Evolutionary conservation across 2,888 invertebrate species (phyloP), one percentile per base, ranked within the genome.

Genomic region (Sisyra nigra): DNA sequence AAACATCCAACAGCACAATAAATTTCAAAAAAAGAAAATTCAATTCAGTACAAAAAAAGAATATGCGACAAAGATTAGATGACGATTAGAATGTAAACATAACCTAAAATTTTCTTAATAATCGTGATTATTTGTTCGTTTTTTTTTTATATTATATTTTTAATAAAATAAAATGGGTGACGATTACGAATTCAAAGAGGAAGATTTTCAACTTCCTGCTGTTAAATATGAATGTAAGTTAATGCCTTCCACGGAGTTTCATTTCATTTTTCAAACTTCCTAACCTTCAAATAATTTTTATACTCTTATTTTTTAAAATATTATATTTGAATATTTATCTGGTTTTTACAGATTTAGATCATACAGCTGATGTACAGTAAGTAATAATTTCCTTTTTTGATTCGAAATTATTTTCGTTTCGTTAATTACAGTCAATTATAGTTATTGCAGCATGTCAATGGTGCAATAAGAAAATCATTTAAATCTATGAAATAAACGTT

Each of bases 291-390:
- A 33, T 41, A n/a, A n/a, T n/a, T n/a, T n/a, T n/a, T n/a, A n/a
- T n/a, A n/a, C n/a, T n/a, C n/a, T n/a, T n/a, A n/a, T n/a, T n/a
- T n/a, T n/a, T n/a, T n/a, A 14, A 6, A 35, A 14, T 13, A 35
- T 35, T 35, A 14, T 15, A 15, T 36, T 36, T 36, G 35, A 11
- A 34, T 10, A 34, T 34, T 34, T 10, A 9, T 24, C 24, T 24
- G 3, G 7, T 24, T 24, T 46, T 70, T 75, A 48, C 68, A 89
- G 89, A 88, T 74, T 68, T 97, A 60, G 97, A 97, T 58, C 96
- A 97, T 60, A 93, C 96, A 24, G 96, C 97, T 13, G 97, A 97
- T 68, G 88, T 97, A n/a, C 97, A 97, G 87, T 92, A 71, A 82
- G 88, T 81, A 56, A 5, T 24, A n/a, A n/a, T n/a, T n/a, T n/a